These are phyloP conservation scores for Coregonus suidteri DNA, from an alignment of 2,797 vertebrate genomes.

Conservation along the genomic window DNA sequence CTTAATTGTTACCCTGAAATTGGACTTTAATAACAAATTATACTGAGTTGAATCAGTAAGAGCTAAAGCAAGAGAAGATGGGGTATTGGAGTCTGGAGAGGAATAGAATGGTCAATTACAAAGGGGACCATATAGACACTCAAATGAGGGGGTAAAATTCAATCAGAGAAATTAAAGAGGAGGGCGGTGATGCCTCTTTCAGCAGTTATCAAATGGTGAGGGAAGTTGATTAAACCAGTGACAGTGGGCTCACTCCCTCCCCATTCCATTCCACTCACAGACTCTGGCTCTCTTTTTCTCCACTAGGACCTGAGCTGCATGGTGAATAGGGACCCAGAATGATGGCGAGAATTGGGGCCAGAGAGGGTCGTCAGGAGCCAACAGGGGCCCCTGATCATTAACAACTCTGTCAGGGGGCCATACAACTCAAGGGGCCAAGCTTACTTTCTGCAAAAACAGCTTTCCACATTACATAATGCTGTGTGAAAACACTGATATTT, in stretches of 20 bases:
- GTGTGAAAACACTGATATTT: no score
- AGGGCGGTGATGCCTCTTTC: background rate
- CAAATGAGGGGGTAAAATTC: background rate
- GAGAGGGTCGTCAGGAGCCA: no score
- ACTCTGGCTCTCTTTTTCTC: background rate
- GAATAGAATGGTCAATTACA: background rate
- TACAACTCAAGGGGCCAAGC: no score
- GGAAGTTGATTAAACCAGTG: constrained; percentile 17
- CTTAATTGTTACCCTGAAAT: no score
- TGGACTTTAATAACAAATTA: constrained; percentile 1
- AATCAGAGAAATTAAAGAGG: background rate
- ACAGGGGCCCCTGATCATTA: background rate
- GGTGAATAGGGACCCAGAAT: background rate
- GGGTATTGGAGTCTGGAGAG: background rate
- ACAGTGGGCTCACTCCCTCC: background rate
- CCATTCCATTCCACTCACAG: no score
- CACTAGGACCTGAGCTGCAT: background rate
- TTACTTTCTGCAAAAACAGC: no score
- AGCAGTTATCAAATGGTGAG: background rate
- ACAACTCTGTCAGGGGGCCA: background rate
- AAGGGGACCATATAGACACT: background rate
- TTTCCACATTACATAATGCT: no score
- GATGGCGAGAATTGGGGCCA: background rate
- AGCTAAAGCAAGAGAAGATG: background rate
- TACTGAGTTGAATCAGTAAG: background rate